Base-by-base conservation (phyloP, 2,888 invertebrate species). In the Erebia palarica region DNA sequence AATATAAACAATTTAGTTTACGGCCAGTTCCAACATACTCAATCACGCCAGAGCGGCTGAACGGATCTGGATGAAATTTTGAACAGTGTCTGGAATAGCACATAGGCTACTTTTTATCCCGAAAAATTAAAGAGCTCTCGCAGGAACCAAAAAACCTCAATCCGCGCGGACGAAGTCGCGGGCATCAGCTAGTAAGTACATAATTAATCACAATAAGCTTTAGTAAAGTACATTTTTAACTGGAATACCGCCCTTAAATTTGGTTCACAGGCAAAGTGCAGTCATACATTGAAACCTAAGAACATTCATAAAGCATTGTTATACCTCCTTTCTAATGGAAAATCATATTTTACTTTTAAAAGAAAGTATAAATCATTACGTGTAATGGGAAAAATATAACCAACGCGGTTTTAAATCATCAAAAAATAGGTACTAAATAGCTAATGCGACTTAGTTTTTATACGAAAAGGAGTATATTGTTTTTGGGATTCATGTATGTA, bases 331-430 rank as follows among this genome's bases (percentile, higher is more conserved):
- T 60, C 68, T 68, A 68, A 68, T 68, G 68, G 60, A 68, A 58
- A 60, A 68, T 68, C 60, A 68, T 68, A 68, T 16, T 67, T 67
- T 67, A 67, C 68, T 42, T 68, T 53, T 53, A 68, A 61, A 68
- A 68, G 60, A 53, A 67, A 59, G 27, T 59, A 59, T 58, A 67
- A 47, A 59, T 67, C 21, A 57, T 57, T 44, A 65, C 1, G n/a
- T 65, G 64, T 27, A 65, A 55, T 63, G 63, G 63, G 21, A 16
- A 9, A 61, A 10, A 51, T 27, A 51, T 49, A 14, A 4, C 4
- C 16, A 55, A 42, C 27, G 3, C 2, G 1, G 44, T 47, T 47
- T 49, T 47, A 21, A 63, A 44, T 42, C 47, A 21, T 21, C 36
- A 36, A 63, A 63, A 44, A 63, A 63, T 49, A 49, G 14, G 8